Evolutionary conservation across 30 jellyfish, hydroid and myxozoan genomes (phyloP).

Genomic region (Cassiopea xamachana): DNA sequence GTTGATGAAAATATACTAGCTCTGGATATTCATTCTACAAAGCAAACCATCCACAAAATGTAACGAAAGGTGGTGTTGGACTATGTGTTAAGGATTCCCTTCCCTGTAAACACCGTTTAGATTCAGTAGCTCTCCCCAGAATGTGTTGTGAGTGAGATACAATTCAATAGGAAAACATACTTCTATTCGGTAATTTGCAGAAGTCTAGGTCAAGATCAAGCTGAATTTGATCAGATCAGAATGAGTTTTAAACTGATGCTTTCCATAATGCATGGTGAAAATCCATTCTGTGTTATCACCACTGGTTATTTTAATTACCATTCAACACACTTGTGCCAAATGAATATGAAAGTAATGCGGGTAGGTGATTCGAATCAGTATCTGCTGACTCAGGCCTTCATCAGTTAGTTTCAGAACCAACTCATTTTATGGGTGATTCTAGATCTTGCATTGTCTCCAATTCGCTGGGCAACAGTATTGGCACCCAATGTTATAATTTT

Average conservation of each 20-base stretch:
- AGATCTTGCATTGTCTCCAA: background rate
- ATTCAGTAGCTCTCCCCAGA: constrained; percentile 13
- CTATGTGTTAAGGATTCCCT: background rate
- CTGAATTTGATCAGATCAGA: constrained; percentile 25
- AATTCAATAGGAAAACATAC: constrained; percentile 17
- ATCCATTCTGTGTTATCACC: constrained; percentile 29
- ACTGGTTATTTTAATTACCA: constrained; percentile 35
- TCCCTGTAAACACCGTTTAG: background rate
- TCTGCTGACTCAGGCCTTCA: background rate
- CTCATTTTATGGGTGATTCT: constrained; percentile 32
- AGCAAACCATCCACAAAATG: constrained; percentile 5
- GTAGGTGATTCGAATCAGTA: background rate
- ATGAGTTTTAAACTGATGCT: constrained; percentile 44
- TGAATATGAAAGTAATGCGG: constrained; percentile 5
- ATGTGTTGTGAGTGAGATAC: constrained; percentile 39
- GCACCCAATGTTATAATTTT: no score
- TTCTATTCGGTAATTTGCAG: constrained; percentile 3
- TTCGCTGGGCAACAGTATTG: no score
- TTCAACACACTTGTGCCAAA: constrained; percentile 20
- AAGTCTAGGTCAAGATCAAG: background rate
- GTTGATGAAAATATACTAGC: constrained; percentile 31
- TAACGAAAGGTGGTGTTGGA: background rate
- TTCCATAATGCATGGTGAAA: constrained; percentile 33
- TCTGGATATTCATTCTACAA: constrained; percentile 36
- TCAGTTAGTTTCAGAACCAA: constrained; percentile 6